Percentiles rank a stretch among this genome's conserved stretches.
Evolutionary conservation across 2,113 vertebrate genomes (phyloP).

Genomic region (Taurulus bubalis): DNA sequence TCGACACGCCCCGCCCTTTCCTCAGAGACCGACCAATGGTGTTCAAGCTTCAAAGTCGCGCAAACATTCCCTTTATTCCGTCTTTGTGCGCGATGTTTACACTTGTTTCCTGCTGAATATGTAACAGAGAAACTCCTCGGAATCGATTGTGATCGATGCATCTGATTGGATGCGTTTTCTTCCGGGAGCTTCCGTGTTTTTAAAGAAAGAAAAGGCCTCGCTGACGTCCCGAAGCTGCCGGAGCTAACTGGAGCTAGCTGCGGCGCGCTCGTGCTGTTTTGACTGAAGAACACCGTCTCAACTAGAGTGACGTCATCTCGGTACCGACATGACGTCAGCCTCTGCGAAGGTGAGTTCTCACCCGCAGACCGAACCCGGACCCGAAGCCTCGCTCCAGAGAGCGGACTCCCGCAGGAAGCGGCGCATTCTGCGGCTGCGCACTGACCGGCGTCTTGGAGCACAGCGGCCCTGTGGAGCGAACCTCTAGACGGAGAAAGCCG

Average conservation of each 20-base stretch:
- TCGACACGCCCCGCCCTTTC: conserved; percentile 51
- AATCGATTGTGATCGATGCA: accelerated
- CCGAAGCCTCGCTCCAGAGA: too few relatives aligned
- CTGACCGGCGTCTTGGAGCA: not conserved
- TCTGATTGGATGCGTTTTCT: not conserved
- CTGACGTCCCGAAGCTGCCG: too few relatives aligned
- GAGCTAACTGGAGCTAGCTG: conserved; percentile 55
- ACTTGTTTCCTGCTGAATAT: conserved; percentile 14
- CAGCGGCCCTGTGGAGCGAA: too few relatives aligned
- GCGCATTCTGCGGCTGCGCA: accelerated
- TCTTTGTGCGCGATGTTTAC: conserved; percentile 49
- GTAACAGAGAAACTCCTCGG: not conserved
- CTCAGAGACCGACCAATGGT: conserved; percentile 57
- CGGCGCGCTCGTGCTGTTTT: conserved; percentile 18
- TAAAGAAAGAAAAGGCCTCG: too few relatives aligned
- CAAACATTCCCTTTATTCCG: conserved; percentile 33
- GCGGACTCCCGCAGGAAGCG: not conserved
- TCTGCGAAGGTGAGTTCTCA: conserved; percentile 80
- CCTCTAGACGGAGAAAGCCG: not conserved
- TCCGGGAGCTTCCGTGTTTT: not conserved
- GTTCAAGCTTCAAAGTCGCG: conserved; percentile 27
- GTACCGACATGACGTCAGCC: conserved; percentile 80
- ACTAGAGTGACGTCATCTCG: too few relatives aligned
- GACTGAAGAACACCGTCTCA: not conserved
- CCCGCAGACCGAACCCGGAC: too few relatives aligned